A percentile compares a stretch with the other conserved stretches of the same genome.
Evolutionary conservation across 2,113 vertebrate genomes (phyloP).

Genomic region (Pseudolaguvia tuberculata): DNA sequence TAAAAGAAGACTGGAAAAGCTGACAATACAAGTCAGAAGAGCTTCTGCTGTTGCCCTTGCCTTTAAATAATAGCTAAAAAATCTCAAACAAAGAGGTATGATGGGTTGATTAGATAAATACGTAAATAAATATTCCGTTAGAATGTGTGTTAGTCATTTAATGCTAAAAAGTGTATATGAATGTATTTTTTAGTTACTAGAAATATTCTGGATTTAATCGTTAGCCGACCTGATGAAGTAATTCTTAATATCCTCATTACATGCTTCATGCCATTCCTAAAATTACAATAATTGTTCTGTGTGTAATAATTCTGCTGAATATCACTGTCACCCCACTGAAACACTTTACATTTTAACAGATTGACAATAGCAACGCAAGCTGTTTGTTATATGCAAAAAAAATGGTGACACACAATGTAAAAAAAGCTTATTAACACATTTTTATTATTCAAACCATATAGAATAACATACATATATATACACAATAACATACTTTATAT

Average conservation of each 20-base stretch:
- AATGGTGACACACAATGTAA: no score
- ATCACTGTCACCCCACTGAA: not conserved
- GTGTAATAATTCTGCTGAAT: not conserved
- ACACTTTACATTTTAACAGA: not conserved
- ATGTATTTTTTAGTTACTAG: not conserved
- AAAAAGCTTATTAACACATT: no score
- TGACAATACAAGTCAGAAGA: not conserved
- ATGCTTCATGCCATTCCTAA: constrained; percentile 10
- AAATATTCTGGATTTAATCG: not conserved
- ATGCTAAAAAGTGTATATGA: not conserved
- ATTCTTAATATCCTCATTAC: constrained; percentile 3
- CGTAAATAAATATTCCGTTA: not conserved
- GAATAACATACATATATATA: no score
- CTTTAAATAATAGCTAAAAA: not conserved
- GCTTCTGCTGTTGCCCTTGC: not conserved
- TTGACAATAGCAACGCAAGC: not conserved
- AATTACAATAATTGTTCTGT: not conserved
- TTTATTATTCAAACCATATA: no score
- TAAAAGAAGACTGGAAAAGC: not conserved
- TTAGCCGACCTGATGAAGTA: not conserved
- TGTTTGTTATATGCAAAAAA: no score
- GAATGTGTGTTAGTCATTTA: not conserved
- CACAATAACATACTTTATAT: no score
- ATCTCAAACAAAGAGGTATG: not conserved
- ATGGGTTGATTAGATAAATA: not conserved